These are phyloP conservation scores for Drosophila lutescens DNA, from an alignment of 2,888 invertebrate species.

Conservation along the genomic window DNA sequence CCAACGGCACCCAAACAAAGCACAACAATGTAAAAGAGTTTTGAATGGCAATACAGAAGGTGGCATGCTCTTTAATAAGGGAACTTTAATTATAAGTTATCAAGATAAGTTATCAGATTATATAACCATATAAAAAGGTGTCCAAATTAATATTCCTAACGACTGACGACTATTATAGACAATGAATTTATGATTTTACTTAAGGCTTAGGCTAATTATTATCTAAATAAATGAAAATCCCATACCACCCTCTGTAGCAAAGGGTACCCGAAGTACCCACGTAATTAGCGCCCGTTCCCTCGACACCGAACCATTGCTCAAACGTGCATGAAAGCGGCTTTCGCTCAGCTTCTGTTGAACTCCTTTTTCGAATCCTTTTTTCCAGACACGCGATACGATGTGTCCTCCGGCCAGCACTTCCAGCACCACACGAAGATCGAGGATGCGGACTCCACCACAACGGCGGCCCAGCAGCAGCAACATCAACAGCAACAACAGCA, in stretches of 20 bases:
- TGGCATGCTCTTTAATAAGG: slow-evolving; percentile 11
- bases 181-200: no score
- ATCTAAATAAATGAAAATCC: neutral
- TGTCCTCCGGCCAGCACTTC: slow-evolving; percentile 71
- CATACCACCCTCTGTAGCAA: neutral
- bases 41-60: slow-evolving; percentile 11
- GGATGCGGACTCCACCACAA: slow-evolving; percentile 84
- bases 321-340: slow-evolving; percentile 70
- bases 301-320: slow-evolving; percentile 43
- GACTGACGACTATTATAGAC: no score
- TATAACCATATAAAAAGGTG: no score
- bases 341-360: slow-evolving; percentile 44
- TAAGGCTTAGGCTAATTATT: no score
- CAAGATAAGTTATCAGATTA: neutral
- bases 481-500: slow-evolving; percentile 64
- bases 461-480: slow-evolving; percentile 69
- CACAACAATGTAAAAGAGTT: slow-evolving; percentile 24
- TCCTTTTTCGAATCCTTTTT: slow-evolving; percentile 36
- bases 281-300: slow-evolving; percentile 45
- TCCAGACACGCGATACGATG: slow-evolving; percentile 71
- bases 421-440: slow-evolving; percentile 81
- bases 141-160: no score
- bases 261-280: slow-evolving; percentile 21
- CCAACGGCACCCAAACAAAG: slow-evolving; percentile 25
- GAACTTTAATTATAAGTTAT: no score